phyloP scores from a whole-genome alignment of 53 echinoderm and acorn worm genomes.

The Arbacia lixula region DNA sequence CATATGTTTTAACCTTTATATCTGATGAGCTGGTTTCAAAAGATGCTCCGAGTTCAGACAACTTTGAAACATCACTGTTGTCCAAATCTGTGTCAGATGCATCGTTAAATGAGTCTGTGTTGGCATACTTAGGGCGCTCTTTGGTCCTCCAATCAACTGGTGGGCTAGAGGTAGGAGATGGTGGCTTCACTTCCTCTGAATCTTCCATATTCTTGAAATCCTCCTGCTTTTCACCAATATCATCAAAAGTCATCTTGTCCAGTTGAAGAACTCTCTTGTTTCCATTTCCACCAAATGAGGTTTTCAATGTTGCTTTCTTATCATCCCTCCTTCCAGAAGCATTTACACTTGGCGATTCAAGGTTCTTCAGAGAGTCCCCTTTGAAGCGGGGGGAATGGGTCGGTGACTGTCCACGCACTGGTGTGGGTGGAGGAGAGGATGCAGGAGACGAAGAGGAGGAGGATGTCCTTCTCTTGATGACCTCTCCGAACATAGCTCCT shows the following conservation, averaged over 20 bases:
- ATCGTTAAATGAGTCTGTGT: slow-evolving; percentile 45
- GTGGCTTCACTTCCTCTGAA: neutral
- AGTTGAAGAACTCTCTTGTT: neutral
- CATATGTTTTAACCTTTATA: neutral
- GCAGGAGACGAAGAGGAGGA: slow-evolving; percentile 61
- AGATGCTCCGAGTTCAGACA: neutral
- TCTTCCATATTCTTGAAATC: neutral
- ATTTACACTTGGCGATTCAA: neutral
- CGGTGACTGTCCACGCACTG: slow-evolving; percentile 38
- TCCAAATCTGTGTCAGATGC: slow-evolving; percentile 42
- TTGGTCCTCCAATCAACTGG: slow-evolving; percentile 18
- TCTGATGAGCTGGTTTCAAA: too few species aligned
- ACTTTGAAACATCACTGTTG: neutral
- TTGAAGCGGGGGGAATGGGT: slow-evolving; percentile 11
- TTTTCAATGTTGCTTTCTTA: neutral
- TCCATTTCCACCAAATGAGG: neutral
- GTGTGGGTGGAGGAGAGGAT: slow-evolving; percentile 43
- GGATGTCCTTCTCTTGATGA: slow-evolving; percentile 71
- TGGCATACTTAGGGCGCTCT: slow-evolving; percentile 39
- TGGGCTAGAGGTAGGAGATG: neutral
- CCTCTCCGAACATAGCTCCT: slow-evolving; percentile 83
- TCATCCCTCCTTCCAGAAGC: slow-evolving; percentile 6
- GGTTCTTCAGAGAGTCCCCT: slow-evolving; percentile 1
- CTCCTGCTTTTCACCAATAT: neutral
- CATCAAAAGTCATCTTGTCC: neutral